These are phyloP conservation scores for Protonemura montana DNA, from an alignment of 2,888 invertebrate species.

Conservation along the genomic window DNA sequence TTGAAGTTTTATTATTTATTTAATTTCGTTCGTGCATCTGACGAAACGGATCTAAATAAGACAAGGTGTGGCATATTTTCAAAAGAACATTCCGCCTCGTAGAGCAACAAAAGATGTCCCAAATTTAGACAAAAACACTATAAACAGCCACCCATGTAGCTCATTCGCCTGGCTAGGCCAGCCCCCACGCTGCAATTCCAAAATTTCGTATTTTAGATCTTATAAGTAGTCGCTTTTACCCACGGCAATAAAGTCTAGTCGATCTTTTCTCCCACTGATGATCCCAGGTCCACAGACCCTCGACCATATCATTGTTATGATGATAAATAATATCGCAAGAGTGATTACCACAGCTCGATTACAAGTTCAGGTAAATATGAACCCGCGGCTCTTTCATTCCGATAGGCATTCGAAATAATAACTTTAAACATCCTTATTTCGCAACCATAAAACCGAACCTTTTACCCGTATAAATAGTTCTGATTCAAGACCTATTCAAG, in stretches of 20 bases:
- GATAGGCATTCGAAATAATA: conserved; percentile 17
- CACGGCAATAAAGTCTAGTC: neutral
- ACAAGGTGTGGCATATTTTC: conserved; percentile 17
- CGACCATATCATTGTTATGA: neutral
- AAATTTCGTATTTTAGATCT: conserved; percentile 36
- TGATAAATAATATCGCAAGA: conserved; percentile 20
- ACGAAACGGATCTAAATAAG: neutral
- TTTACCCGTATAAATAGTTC: neutral
- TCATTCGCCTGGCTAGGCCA: neutral
- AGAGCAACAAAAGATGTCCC: neutral
- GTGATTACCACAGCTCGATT: neutral
- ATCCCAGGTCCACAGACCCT: neutral
- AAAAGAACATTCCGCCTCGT: neutral
- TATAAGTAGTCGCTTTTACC: neutral
- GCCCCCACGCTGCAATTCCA: neutral
- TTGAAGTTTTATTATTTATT: neutral
- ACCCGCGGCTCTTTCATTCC: conserved; percentile 1
- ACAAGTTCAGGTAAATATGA: neutral
- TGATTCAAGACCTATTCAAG: too few species aligned
- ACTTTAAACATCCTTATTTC: conserved; percentile 15
- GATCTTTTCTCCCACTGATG: neutral
- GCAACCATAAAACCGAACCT: conserved; percentile 12
- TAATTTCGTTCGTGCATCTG: conserved; percentile 1
- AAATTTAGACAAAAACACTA: conserved; percentile 37
- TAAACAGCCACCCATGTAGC: conserved; percentile 36